Evolutionary conservation across 1,140 invertebrate species (phyloP).

Genomic region (Hyles vespertilio): DNA sequence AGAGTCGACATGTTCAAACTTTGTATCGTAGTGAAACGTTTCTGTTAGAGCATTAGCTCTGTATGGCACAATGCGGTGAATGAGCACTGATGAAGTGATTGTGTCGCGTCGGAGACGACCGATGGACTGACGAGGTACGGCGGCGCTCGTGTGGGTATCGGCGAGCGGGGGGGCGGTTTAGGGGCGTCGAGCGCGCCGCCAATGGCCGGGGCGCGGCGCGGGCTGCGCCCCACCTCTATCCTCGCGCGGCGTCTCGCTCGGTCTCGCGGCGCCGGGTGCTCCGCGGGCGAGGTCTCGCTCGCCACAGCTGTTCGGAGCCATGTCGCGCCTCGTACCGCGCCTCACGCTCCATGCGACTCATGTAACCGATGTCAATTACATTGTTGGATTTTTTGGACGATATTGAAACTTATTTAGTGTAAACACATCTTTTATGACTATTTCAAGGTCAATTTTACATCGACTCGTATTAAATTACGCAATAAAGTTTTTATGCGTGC

Average conservation of each 20-base stretch:
- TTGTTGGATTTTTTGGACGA: slow-evolving; percentile 23
- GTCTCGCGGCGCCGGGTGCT: slow-evolving; percentile 21
- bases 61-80: slow-evolving; percentile 67
- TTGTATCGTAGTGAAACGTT: slow-evolving; percentile 26
- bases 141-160: slow-evolving; percentile 39
- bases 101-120: slow-evolving; percentile 64
- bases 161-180: slow-evolving; percentile 48
- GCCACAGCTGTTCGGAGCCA: slow-evolving; percentile 63
- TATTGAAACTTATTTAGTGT: slow-evolving; percentile 4
- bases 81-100: slow-evolving; percentile 55
- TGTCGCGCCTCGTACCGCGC: slow-evolving; percentile 24
- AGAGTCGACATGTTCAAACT: slow-evolving; percentile 57
- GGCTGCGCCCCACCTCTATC: slow-evolving; percentile 57
- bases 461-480: background rate
- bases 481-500: background rate
- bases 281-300: slow-evolving; percentile 39
- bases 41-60: slow-evolving; percentile 56
- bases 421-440: slow-evolving; percentile 1
- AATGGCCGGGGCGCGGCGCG: slow-evolving; percentile 43
- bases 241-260: slow-evolving; percentile 35
- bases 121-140: slow-evolving; percentile 53
- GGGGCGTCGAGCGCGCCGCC: slow-evolving; percentile 46
- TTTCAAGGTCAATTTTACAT: slow-evolving; percentile 7
- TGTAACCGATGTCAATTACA: slow-evolving; percentile 54
- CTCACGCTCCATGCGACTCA: slow-evolving; percentile 41